These are phyloP conservation scores for Xerus rutilus DNA, from an alignment of 2,797 vertebrate genomes.

Conservation along the genomic window DNA sequence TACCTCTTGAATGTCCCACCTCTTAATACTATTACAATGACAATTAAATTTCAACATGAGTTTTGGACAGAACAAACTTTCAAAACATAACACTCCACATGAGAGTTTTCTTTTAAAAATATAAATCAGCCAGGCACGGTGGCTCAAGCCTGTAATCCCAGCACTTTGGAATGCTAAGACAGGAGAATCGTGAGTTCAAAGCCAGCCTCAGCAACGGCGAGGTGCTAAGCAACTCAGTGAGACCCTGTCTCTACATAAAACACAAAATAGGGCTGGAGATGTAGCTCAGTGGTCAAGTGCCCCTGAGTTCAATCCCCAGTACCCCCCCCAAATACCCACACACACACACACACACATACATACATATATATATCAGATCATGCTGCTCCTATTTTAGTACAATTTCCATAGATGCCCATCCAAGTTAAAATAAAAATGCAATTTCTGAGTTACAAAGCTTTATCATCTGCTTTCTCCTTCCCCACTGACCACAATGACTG, in stretches of 20 bases:
- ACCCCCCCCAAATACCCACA: too few species aligned
- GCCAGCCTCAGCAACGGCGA: too few species aligned
- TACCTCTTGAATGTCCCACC: neutral
- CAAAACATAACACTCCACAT: neutral
- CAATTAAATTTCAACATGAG: neutral
- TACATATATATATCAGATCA: neutral
- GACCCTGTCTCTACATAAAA: too few species aligned
- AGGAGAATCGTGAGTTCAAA: too few species aligned
- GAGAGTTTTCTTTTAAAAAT: neutral
- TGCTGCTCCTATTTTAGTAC: neutral
- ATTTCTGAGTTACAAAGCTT: neutral
- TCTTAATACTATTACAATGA: neutral
- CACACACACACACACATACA: too few species aligned
- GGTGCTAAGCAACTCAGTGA: too few species aligned
- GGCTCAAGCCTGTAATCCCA: too few species aligned
- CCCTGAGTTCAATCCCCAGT: too few species aligned
- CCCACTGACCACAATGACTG: neutral
- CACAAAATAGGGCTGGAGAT: too few species aligned
- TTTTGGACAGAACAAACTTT: neutral
- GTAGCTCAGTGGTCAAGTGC: too few species aligned
- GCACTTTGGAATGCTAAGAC: too few species aligned
- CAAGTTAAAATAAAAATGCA: neutral
- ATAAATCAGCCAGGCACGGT: neutral
- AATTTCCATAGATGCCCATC: neutral
- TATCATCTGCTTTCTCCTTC: neutral